Evolutionary conservation across 1,140 invertebrate genomes (phyloP), one percentile per base, ranked within the genome.

Genomic region (Temnothorax longispinosus): DNA sequence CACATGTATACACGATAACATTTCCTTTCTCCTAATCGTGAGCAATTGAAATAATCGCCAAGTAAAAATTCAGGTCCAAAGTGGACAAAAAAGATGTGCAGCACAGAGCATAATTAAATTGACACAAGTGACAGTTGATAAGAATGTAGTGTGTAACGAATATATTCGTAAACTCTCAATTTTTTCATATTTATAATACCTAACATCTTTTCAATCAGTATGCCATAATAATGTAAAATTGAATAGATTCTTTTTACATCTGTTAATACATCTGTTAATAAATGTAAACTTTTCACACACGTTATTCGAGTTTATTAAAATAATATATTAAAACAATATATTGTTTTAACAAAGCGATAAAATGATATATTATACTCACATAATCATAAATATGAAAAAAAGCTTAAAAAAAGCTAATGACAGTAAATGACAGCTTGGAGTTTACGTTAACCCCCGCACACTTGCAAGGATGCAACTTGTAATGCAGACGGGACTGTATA

Each of bases 81-180:
- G 8, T 64, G 1, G 21, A 13, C 15, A 27, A 10, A 7, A 82
- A 60, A 5, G 47, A 32, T 27, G 71, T 18, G 10, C 10, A 44
- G 8, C 7, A 56, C 3, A 38, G 0, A 81, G 6, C 21, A 67
- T 69, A 35, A 86, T 71, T 47, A 18, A 80, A 54, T 86, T 72
- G 21, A 86, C 18, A 41, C 50, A 52, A 71, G 27, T 27, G 27
- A 27, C 27, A 27, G 35, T 52, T 21, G 64, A 86, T 78, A 69
- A 78, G 44, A 58, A 41, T 64, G 27, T 44, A 44, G 35, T 3
- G 5, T 64, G 27, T 54, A 44, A 47, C 5, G 5, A 21, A 8
- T 6, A 32, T 38, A 50, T 58, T 41, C 18, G 6, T 64, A 21
- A 50, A 64, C 6, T 35, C 38, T 13, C 27, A 13, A 0, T 47